Evolutionary conservation across 2,113 vertebrate genomes (phyloP), one percentile per base, ranked within the genome.

Genomic region (Scortum barcoo): DNA sequence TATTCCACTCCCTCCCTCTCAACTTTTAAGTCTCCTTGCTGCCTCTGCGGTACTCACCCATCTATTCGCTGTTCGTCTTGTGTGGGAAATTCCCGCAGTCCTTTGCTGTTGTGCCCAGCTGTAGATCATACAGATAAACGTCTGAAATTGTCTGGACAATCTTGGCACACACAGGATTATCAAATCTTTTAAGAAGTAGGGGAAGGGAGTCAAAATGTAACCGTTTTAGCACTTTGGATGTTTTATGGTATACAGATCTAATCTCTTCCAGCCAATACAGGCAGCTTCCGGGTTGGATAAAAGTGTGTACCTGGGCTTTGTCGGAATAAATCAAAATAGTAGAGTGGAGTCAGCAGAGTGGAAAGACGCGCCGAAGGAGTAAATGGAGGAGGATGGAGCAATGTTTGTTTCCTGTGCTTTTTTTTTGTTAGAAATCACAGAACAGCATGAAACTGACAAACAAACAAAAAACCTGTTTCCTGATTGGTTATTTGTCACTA

Each of bases 1-100:
- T 19, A 11, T 62, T 71, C n/a, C 26, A 57, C 22, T 44, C 14
- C 7, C 2, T 66, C n/a, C 11, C 72, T 20, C 42, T 7, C 50
- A 70, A n/a, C 56, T 80, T 46, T n/a, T 40, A 50, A 61, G 16
- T 87, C 19, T 36, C 26, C 22, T 53, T 46, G 26, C 26, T 50
- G 26, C 51, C 33, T 61, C 42, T 50, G 28, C 3, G 0, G 4
- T 22, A 1, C 50, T 53, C 44, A 7, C 19, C 9, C 9, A 17
- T 33, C 44, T 65, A 5, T 42, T 36, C 2, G 42, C 17, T 48
- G 17, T 54, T 40, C 12, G 1, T 50, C n/a, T 48, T 30, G 75
- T 11, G 30, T n/a, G 28, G 46, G 22, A 26, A n/a, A 58, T 51
- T n/a, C 17, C 9, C 13, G 16, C 0, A 26, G 7, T 20, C 9